Base-by-base conservation (phyloP, 2,113 vertebrate genomes). In the Melanocharis versteri region DNA sequence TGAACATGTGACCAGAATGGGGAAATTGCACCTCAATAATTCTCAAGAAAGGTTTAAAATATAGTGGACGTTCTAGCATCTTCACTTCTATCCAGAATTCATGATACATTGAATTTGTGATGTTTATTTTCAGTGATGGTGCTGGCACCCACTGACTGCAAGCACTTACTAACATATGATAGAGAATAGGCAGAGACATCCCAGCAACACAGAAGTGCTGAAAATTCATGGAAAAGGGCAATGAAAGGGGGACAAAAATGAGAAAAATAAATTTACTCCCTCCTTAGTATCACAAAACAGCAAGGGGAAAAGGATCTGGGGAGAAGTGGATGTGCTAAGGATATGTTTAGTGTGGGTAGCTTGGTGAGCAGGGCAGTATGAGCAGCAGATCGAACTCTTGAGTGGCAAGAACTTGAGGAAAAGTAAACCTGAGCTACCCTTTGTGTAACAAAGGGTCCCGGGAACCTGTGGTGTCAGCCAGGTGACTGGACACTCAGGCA, bases 291-390 rank as follows among this genome's bases (percentile, higher is more conserved):
- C 20, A 53, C 15, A 79, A 58, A 84, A 40, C 8, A 56, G 13
- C 15, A 40, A 30, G 26, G 40, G 7, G 8, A 80, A 61, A 84
- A 66, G 9, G 9, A 60, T 37, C 22, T 50, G 21, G 2, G 6
- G 17, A 84, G 8, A 79, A 75, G 37, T 23, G 39, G 10, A 37
- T 60, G 19, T 21, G 33, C n/a, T 51, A 44, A 66, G 28, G 33
- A 39, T 30, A 60, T 0, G 0, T n/a, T 65, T 28, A 58, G 15
- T 30, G 23, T 16, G 6, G 23, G 11, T 8, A 73, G 51, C 23
- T 45, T 0, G 0, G 19, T 21, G 37, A 66, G 39, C 39, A 68
- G 45, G 26, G 61, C 16, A 75, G 28, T 13, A 15, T 0, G 1
- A 68, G 30, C 20, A 40, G 28, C 7, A 40, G 30, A 35, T 26